Base-by-base conservation (phyloP, 2,888 invertebrate species). In the Xiphydria camelus region DNA sequence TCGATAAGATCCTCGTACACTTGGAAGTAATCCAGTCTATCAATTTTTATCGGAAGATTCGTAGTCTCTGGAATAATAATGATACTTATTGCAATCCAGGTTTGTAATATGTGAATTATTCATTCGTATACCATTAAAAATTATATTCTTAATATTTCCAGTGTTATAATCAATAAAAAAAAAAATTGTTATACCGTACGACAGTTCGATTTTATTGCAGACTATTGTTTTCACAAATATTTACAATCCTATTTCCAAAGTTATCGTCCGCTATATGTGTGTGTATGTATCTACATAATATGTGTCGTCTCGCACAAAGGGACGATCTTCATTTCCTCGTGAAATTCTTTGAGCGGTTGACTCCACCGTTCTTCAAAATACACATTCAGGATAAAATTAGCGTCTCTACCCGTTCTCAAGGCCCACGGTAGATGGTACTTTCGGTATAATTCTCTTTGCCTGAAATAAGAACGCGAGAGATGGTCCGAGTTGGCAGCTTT, bases 281-380 rank as follows among this genome's bases (percentile, higher is more conserved):
- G n/a, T 23, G 23, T 4, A 23, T 23, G 10, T 23, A 26, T 26
- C 14, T 26, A 10, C 12, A 12, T 10, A 1, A 26, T 12, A 2
- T 26, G 3, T 2, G 29, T 29, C 29, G 6, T 5, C 29, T n/a
- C n/a, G n/a, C n/a, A n/a, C 47, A 88, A 77, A 43, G 79, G 80
- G 36, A 76, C 78, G 57, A 96, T 88, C 63, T 89, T 88, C 67
- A 94, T 80, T 79, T 94, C 92, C 55, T 79, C 79, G 61, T 92
- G 83, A 56, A 97, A 82, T 23, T 94, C 91, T 15, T 80, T 76
- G 29, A 97, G 78, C 31, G 88, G 80, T 75, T 94, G 91, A 36
- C 94, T 91, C 94, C 95, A 97, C 53, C 96, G 82, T 75, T 91
- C 88, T 75, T 98, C 97, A 82, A 86, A 97, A 76, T 91, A 95